Evolutionary conservation across 2,113 vertebrate species (phyloP).

Genomic region (Setophaga kirtlandii): DNA sequence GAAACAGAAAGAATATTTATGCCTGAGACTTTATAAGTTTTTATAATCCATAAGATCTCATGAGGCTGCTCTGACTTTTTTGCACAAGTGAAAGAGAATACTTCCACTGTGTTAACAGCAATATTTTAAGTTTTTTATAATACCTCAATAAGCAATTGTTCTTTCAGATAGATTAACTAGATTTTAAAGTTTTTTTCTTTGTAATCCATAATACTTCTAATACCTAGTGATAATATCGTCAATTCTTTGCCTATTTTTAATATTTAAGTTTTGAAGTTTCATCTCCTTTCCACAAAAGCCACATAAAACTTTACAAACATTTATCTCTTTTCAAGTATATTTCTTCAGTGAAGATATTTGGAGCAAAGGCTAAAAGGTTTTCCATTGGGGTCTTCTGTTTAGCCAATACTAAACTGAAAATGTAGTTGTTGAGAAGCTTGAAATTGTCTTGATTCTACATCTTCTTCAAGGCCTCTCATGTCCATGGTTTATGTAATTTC

Average conservation of each 20-base stretch:
- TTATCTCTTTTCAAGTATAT: neutral
- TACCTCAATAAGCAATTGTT: neutral
- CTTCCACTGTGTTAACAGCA: neutral
- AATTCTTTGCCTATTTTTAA: neutral
- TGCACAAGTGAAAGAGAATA: neutral
- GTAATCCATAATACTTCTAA: neutral
- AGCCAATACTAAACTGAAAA: neutral
- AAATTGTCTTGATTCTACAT: neutral
- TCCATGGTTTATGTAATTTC: neutral
- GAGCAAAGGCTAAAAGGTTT: neutral
- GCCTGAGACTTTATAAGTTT: neutral
- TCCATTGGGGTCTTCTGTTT: neutral
- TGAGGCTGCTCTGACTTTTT: neutral
- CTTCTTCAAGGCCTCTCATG: neutral
- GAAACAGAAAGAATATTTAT: conserved; percentile 10
- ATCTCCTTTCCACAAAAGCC: neutral
- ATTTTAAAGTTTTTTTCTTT: neutral
- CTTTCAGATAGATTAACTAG: neutral
- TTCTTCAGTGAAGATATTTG: neutral
- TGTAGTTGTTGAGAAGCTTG: neutral
- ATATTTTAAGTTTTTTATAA: neutral
- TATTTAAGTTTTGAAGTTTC: neutral
- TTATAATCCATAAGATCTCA: neutral
- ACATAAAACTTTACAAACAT: neutral
- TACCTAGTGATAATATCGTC: neutral